Base-by-base conservation (phyloP, 2,113 vertebrate genomes). In the Lepidothrix coronata region DNA sequence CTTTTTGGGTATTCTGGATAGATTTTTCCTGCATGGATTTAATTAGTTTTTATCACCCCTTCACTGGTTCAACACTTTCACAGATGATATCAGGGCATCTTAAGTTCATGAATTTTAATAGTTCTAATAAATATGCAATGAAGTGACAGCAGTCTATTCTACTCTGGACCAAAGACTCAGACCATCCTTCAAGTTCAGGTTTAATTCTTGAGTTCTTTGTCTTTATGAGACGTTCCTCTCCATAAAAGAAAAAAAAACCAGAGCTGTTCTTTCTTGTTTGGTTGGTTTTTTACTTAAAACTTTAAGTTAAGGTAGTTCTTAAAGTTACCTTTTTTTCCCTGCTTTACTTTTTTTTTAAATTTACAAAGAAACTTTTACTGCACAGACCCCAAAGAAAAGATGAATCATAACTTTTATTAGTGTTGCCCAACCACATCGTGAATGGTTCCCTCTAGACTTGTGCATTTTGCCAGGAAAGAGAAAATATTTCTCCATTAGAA, bases 51-150 rank as follows among this genome's bases (percentile, higher is more conserved):
- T 89, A 58, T 41, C n/a, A 78, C 33, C 35, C 31, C 19, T 91
- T 76, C 58, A 73, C 57, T 92, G 76, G 22, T 72, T 94, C 71
- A 68, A 79, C 24, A 61, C 19, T 80, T 79, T 52, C 51, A 65
- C 2, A 0, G 21, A 68, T 61, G 12, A 33, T 79, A 85, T 75
- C 44, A 92, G 52, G 28, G 27, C 54, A 80, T 74, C 51, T 88
- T 66, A 66, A 84, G 28, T 61, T 84, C 46, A 92, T 95, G 25
- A 94, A 91, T 91, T 91, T 92, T 85, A 90, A 95, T 68, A 61
- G 14, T 57, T 76, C 41, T 88, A 76, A 88, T 91, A 90, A 85
- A 88, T 92, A 88, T 79, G 66, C 62, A 91, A n/a, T 61, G 48
- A 76, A 90, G 20, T 63, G 52, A 82, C 39, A 90, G 62, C 57